A percentile compares a stretch with the other conserved stretches of the same genome.
Evolutionary conservation across 2,113 vertebrate species (phyloP).

Genomic region (Acinonyx jubatus): DNA sequence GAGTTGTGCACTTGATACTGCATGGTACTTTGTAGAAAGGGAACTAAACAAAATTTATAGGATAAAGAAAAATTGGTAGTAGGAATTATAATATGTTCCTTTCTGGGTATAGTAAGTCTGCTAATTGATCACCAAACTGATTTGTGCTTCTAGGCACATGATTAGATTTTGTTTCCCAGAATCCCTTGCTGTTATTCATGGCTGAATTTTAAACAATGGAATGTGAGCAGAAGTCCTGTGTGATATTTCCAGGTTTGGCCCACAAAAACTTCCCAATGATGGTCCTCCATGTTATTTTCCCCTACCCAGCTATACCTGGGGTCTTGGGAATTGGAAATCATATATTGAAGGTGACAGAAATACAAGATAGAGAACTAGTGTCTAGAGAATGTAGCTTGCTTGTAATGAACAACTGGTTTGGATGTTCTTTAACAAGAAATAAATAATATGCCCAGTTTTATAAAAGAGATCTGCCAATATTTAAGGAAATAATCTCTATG

Average conservation of each 20-base stretch:
- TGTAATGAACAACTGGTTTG: not conserved
- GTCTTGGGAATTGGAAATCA: not conserved
- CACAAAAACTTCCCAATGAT: not conserved
- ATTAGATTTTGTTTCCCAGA: constrained; percentile 1
- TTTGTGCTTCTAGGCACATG: not conserved
- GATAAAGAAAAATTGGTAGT: not conserved
- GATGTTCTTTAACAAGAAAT: not conserved
- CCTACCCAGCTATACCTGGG: not conserved
- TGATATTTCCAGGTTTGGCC: not conserved
- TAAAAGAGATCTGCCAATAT: not conserved
- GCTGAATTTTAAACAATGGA: not conserved
- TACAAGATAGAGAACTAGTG: not conserved
- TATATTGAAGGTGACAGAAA: not conserved
- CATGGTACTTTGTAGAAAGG: not conserved
- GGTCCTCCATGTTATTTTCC: not conserved
- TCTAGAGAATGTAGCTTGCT: not conserved
- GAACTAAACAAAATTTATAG: not conserved
- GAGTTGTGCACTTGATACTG: not conserved
- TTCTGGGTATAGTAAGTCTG: not conserved
- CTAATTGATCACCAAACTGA: not conserved
- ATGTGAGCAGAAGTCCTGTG: not conserved
- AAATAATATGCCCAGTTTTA: not conserved
- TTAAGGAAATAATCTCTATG: not conserved
- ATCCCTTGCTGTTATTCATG: not conserved
- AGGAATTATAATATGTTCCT: not conserved